A percentile compares a stretch with the other conserved stretches of the same genome.
Conservation (phyloP, 23 tunicate species). For the Halocynthia roretzi region DNA sequence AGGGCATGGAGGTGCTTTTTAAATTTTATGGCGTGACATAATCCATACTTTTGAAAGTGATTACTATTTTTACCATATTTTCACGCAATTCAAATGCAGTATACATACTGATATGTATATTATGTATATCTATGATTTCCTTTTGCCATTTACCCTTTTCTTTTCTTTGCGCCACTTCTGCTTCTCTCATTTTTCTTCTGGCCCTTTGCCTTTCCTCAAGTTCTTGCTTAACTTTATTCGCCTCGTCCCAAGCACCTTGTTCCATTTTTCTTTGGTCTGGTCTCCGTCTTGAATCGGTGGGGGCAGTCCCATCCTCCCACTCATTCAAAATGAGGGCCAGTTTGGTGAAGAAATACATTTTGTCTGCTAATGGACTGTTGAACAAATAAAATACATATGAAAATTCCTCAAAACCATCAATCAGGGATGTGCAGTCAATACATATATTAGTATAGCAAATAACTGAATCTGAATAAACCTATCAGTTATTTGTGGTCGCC, state of each 20-base stretch:
- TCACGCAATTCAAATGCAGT: no score
- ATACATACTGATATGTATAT: no score
- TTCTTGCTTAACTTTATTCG: constrained; percentile 69
- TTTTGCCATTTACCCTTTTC: background rate
- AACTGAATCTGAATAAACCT: no score
- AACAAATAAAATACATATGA: background rate
- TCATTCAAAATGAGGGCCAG: constrained; percentile 85
- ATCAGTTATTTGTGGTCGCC: no score
- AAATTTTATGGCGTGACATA: no score
- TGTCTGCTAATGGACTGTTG: constrained; percentile 54
- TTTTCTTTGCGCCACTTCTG: constrained; percentile 38
- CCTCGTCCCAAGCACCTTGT: constrained; percentile 81
- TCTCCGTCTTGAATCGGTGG: constrained; percentile 83
- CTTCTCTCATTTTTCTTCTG: constrained; percentile 65
- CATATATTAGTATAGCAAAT: no score
- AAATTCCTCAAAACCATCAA: no score
- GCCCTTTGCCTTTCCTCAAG: constrained; percentile 90
- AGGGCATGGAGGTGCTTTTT: no score
- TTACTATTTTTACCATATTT: no score
- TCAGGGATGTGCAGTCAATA: no score
- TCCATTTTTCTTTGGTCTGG: constrained; percentile 96
- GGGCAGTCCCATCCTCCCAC: constrained; percentile 59
- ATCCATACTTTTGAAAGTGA: no score
- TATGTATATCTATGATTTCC: no score
- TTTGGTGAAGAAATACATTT: constrained; percentile 76